A percentile compares a stretch with the other conserved stretches of the same genome.
These are phyloP conservation scores for Choloepus hoffmanni DNA, from an alignment of 2,113 vertebrate genomes.

Conservation along the genomic window DNA sequence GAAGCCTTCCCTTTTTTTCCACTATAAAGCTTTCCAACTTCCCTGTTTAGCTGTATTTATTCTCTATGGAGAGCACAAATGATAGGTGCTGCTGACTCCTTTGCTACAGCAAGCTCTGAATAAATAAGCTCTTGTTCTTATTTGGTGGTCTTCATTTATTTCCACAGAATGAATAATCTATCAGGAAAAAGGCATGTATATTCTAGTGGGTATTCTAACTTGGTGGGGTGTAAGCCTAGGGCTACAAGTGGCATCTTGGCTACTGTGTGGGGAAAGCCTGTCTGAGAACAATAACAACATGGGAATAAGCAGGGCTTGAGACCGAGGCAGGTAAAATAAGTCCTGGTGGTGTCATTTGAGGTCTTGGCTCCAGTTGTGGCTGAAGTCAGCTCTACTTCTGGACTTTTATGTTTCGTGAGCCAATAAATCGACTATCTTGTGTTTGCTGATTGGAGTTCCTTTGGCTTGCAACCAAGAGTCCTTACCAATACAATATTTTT, in stretches of 20 bases:
- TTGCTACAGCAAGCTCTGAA: neutral
- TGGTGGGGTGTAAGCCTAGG: neutral
- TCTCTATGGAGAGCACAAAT: neutral
- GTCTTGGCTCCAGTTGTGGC: neutral
- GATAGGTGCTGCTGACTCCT: neutral
- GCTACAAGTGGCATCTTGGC: neutral
- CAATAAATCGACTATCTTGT: neutral
- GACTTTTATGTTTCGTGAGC: neutral
- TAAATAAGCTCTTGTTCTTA: neutral
- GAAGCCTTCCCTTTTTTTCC: neutral
- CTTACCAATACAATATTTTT: neutral
- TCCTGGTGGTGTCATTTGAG: neutral
- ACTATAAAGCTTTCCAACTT: neutral
- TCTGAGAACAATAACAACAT: neutral
- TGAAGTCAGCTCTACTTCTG: neutral
- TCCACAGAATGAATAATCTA: neutral
- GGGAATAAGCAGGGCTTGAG: neutral
- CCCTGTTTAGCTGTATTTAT: neutral
- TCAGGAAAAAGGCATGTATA: neutral
- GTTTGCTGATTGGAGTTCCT: slow-evolving; percentile 34
- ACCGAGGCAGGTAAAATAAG: neutral
- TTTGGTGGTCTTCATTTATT: neutral
- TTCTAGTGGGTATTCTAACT: neutral
- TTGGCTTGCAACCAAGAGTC: neutral
- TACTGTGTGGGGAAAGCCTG: too few relatives aligned